Percentiles rank a stretch among this genome's conserved stretches.
Evolutionary conservation across 2,113 vertebrate species (phyloP).

Genomic region (Chaenocephalus aceratus): DNA sequence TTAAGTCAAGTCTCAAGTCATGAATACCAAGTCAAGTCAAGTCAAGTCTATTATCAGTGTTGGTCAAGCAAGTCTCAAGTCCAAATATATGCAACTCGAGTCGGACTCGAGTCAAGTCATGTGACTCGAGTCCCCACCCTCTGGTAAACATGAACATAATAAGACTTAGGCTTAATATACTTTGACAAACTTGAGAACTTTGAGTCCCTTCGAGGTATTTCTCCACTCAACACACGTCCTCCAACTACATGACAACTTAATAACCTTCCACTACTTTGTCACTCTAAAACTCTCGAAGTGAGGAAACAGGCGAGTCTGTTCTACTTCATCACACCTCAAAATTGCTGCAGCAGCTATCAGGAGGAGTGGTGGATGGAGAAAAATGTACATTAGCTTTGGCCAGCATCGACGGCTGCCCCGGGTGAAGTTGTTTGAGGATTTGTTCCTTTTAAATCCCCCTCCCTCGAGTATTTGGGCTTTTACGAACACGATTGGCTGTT

Average conservation of each 20-base stretch:
- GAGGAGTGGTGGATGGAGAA: slow-evolving; percentile 5
- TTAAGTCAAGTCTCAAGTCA: too few species aligned
- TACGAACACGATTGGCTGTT: slow-evolving; percentile 45
- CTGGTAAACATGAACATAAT: too few species aligned
- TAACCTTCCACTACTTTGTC: not conserved
- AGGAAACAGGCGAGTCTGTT: slow-evolving; percentile 20
- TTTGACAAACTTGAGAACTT: not conserved
- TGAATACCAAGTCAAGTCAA: too few species aligned
- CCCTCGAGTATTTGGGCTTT: slow-evolving; percentile 59
- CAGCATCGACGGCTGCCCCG: not conserved
- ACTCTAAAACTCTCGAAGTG: not conserved
- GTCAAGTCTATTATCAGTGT: too few species aligned
- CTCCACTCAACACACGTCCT: not conserved
- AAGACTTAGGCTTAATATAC: too few species aligned
- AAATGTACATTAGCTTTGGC: slow-evolving; percentile 10
- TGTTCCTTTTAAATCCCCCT: slow-evolving; percentile 54
- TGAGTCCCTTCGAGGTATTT: not conserved
- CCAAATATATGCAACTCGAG: too few species aligned
- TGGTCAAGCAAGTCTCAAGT: too few species aligned
- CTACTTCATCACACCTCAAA: slow-evolving; percentile 12
- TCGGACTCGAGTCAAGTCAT: too few species aligned
- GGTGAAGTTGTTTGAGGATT: slow-evolving; percentile 62
- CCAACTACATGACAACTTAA: not conserved
- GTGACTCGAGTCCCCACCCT: too few species aligned
- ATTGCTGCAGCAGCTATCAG: slow-evolving; percentile 20